phyloP scores from a whole-genome alignment of 1,140 invertebrate species.

The Drosophila ambigua region DNA sequence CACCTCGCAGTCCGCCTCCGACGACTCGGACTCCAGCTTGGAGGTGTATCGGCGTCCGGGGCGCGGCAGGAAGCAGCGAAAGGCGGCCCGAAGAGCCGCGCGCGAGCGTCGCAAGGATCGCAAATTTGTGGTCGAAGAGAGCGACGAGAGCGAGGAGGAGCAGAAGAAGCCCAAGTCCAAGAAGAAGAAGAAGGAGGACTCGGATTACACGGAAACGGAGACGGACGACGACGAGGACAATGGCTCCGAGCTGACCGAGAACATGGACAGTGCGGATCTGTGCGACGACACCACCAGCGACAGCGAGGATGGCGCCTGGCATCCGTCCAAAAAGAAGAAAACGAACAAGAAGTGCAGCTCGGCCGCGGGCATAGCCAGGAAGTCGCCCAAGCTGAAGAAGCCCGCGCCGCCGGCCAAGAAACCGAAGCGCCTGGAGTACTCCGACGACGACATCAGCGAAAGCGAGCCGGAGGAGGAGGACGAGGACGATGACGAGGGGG shows the following conservation, averaged over 20 bases:
- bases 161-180: slow-evolving; percentile 63
- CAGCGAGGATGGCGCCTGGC: slow-evolving; percentile 75
- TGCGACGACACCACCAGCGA: slow-evolving; percentile 82
- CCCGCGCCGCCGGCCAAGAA: slow-evolving; percentile 50
- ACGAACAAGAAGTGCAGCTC: slow-evolving; percentile 45
- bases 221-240: slow-evolving; percentile 86
- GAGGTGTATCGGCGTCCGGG: slow-evolving; percentile 68
- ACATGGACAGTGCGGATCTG: slow-evolving; percentile 86
- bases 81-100: slow-evolving; percentile 68
- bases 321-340: slow-evolving; percentile 74
- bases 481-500: slow-evolving; percentile 66
- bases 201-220: slow-evolving; percentile 85
- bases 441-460: slow-evolving; percentile 79
- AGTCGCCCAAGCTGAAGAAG: slow-evolving; percentile 74
- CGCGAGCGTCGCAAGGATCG: slow-evolving; percentile 75
- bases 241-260: slow-evolving; percentile 84
- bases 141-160: slow-evolving; percentile 75
- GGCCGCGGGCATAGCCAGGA: slow-evolving; percentile 48
- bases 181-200: slow-evolving; percentile 76
- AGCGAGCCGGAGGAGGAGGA: slow-evolving; percentile 76
- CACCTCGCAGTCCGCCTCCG: slow-evolving; percentile 63
- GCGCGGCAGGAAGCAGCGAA: slow-evolving; percentile 67
- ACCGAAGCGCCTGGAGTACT: slow-evolving; percentile 70
- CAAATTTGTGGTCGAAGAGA: slow-evolving; percentile 79
- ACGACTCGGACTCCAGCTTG: slow-evolving; percentile 77